Evolutionary conservation across 2,888 invertebrate species (phyloP), one percentile per base, ranked within the genome.

Genomic region (Parasteatoda lunata): DNA sequence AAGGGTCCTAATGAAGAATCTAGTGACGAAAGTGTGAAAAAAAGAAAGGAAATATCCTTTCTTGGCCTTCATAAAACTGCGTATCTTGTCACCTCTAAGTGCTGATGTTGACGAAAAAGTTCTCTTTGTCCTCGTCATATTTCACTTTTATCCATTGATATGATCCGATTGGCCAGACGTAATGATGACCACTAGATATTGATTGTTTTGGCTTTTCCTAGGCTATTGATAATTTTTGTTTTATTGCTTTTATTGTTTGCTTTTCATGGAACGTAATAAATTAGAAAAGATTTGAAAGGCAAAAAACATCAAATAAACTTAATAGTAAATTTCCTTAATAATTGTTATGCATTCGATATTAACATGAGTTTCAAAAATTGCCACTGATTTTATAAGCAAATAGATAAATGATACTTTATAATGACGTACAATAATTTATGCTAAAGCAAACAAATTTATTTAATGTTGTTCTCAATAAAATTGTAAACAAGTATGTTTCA

Each of bases 81-180:
- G 30, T 70, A 82, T 82, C 82, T 82, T 72, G 69, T 82, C 82
- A 82, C 82, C 82, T 70, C 70, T 76, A 82, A 82, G 76, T 82
- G 82, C 82, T 82, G 82, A 82, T 82, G 82, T 82, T 82, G 82
- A 82, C 82, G 76, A 69, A 76, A 82, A 82, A 76, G 76, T 76
- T 82, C 64, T 49, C 70, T 77, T 82, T 76, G 76, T 59, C 70
- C 52, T n/a, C n/a, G 59, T 49, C 70, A 51, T 77, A 76, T 82
- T 76, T 82, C 75, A 75, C 30, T 64, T 64, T 47, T 15, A 54
- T 54, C n/a, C 64, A 48, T 52, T 82, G 82, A 82, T 82, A 82
- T 76, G 69, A 82, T 82, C 76, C 75, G 68, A 69, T 48, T 64
- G 69, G 51, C 70, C 76, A 77, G 49, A 54, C 76, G 52, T 76